Evolutionary conservation across 23 tunicate genomes (phyloP), one percentile per base, ranked within the genome.

Genomic region (Diplosoma virens): DNA sequence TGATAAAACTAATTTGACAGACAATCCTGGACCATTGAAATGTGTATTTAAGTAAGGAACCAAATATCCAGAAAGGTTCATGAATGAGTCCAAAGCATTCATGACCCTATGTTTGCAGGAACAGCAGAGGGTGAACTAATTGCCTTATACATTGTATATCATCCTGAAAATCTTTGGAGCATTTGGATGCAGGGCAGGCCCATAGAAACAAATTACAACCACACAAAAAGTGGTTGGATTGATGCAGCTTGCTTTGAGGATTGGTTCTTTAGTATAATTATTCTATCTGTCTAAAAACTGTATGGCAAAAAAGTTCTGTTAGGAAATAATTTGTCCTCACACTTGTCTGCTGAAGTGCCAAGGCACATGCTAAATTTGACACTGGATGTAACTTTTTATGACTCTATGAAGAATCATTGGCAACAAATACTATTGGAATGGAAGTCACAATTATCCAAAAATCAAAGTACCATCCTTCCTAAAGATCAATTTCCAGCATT

Each of bases 151-250:
- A 17, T 25, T 28, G 73, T 66, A 5, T 66, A 66, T 29, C 29
- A 28, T 7, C 9, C 73, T 20, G 73, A 66, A 66, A 30, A 28
- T 28, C 50, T 66, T 16, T 66, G 73, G 73, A 25, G n/a, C 47
- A 22, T 6, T 18, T 66, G 73, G 73, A 25, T 66, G 37, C 45
- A 66, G 29, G 73, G 73, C 11, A 46, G 73, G 17, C 73, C 73
- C 26, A 22, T 25, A 66, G 41, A 17, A 17, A 25, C 73, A 25
- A 20, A 32, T 18, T 66, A 66, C 73, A 66, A 66, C 17, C 47
- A 46, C 47, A 25, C 73, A 24, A 66, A 29, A 66, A 66, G 41
- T 66, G 73, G 73, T 16, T 66, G 73, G 73, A 25, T 66, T 66
- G 73, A 66, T 25, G 45, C n/a, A 26, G n/a, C n/a, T 28, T 66